Evolutionary conservation across 1,140 invertebrate species (phyloP).

Genomic region (Bacillus rossius): DNA sequence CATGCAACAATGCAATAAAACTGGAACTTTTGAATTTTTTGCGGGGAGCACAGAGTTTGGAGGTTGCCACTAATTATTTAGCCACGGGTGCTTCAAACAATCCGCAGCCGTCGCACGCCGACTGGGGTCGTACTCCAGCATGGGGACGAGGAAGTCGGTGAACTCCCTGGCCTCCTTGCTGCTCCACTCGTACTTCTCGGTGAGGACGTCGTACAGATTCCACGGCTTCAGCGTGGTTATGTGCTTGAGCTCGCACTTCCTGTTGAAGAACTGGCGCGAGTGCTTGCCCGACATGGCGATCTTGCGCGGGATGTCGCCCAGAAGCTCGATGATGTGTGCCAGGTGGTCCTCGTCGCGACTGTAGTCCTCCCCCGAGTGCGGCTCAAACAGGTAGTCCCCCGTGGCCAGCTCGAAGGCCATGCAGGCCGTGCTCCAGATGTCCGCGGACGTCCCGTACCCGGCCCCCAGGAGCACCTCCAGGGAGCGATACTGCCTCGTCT

Average conservation of each 20-base stretch:
- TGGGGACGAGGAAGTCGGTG: constrained; percentile 88
- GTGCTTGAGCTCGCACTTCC: constrained; percentile 84
- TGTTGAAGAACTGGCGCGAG: constrained; percentile 90
- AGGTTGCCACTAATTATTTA: constrained; percentile 40
- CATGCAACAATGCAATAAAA: no score
- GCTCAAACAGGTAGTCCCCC: constrained; percentile 98
- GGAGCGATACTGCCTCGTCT: constrained; percentile 96
- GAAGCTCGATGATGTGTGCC: constrained; percentile 95
- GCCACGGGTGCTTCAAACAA: constrained; percentile 91
- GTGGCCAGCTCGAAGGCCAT: constrained; percentile 99
- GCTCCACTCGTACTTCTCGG: constrained; percentile 95
- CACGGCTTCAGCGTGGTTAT: constrained; percentile 93
- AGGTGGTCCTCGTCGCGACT: constrained; percentile 96
- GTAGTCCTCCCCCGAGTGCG: constrained; percentile 84
- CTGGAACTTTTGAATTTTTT: no score
- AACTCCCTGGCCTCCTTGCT: constrained; percentile 80
- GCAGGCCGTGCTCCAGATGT: constrained; percentile 99
- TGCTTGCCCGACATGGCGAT: constrained; percentile 90
- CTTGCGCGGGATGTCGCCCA: constrained; percentile 89
- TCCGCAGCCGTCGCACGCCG: constrained; percentile 87
- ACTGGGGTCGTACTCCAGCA: constrained; percentile 91
- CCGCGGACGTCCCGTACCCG: constrained; percentile 90
- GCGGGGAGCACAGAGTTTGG: no score
- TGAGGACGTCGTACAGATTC: constrained; percentile 85
- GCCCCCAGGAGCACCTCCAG: constrained; percentile 93